Percentiles rank a stretch among this genome's conserved stretches.
Evolutionary conservation across 1,140 invertebrate species (phyloP).

Genomic region (Aporrectodea caliginosa): DNA sequence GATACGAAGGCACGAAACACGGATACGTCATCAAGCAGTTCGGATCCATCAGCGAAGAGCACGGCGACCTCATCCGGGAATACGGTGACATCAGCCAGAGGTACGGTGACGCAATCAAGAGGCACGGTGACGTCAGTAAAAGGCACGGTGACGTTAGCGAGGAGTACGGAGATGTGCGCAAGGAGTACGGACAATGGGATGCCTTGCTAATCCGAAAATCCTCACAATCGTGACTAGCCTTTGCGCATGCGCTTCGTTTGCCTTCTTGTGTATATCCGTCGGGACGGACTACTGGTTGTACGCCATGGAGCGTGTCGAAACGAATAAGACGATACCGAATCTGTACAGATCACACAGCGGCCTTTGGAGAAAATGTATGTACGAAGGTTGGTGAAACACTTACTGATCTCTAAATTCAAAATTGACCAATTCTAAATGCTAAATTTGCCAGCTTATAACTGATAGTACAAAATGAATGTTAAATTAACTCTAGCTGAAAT

Average conservation of each 20-base stretch:
- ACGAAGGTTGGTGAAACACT: constrained; percentile 30
- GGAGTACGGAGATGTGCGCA: not conserved
- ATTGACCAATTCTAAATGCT: too few relatives aligned
- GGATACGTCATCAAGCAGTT: not conserved
- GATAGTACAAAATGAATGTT: too few relatives aligned
- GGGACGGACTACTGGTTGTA: constrained; percentile 54
- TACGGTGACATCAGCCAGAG: not conserved
- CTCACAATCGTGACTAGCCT: constrained; percentile 52
- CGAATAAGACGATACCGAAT: constrained; percentile 35
- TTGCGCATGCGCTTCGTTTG: constrained; percentile 53
- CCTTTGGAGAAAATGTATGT: constrained; percentile 47
- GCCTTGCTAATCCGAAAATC: constrained; percentile 33
- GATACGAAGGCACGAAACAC: not conserved
- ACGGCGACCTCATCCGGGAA: not conserved
- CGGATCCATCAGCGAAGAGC: too few relatives aligned
- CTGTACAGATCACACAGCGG: constrained; percentile 47
- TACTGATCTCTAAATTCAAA: too few relatives aligned
- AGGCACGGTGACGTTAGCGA: not conserved
- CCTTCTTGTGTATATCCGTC: constrained; percentile 51
- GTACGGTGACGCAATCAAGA: not conserved
- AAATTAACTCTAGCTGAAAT: too few relatives aligned
- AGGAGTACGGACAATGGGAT: not conserved
- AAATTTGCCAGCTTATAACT: too few relatives aligned
- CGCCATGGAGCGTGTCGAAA: constrained; percentile 39
- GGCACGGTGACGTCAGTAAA: not conserved